Percentiles rank a stretch among this genome's conserved stretches.
These are phyloP conservation scores for Gopherus flavomarginatus DNA, from an alignment of 2,113 vertebrate genomes.

Conservation along the genomic window DNA sequence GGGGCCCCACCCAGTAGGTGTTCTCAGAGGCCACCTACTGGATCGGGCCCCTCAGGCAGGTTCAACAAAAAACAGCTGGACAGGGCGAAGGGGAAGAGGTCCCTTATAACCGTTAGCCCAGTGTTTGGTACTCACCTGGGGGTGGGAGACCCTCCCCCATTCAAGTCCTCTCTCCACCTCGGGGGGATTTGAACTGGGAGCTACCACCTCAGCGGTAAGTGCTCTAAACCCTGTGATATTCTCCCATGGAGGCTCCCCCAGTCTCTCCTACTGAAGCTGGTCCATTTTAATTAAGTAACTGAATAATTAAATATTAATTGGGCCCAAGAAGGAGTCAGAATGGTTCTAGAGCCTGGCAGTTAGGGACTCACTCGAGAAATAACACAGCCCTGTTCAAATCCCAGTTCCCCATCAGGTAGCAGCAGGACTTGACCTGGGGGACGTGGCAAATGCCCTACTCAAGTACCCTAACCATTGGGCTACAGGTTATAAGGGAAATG, in stretches of 20 bases:
- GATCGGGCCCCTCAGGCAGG: not conserved
- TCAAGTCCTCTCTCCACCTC: not conserved
- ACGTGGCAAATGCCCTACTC: not conserved
- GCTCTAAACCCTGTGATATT: not conserved
- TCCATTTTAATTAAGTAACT: not conserved
- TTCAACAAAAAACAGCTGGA: not conserved
- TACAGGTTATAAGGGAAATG: not conserved
- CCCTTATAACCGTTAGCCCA: not conserved
- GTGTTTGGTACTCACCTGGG: too few relatives aligned
- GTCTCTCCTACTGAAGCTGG: not conserved
- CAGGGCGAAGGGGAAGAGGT: not conserved
- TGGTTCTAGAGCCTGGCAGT: not conserved
- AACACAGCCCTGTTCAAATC: not conserved
- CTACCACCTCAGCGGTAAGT: not conserved
- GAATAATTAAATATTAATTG: not conserved
- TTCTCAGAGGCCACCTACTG: too few relatives aligned
- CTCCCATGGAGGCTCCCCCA: not conserved
- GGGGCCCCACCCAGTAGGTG: too few relatives aligned
- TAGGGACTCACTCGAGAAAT: not conserved
- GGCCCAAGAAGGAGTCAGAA: not conserved
- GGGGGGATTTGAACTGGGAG: not conserved
- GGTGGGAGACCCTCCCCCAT: not conserved
- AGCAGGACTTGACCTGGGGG: not conserved
- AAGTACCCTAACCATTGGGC: not conserved
- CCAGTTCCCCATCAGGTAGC: too few relatives aligned